phyloP scores from a whole-genome alignment of 2,888 invertebrate species.

The Norana najaformis region DNA sequence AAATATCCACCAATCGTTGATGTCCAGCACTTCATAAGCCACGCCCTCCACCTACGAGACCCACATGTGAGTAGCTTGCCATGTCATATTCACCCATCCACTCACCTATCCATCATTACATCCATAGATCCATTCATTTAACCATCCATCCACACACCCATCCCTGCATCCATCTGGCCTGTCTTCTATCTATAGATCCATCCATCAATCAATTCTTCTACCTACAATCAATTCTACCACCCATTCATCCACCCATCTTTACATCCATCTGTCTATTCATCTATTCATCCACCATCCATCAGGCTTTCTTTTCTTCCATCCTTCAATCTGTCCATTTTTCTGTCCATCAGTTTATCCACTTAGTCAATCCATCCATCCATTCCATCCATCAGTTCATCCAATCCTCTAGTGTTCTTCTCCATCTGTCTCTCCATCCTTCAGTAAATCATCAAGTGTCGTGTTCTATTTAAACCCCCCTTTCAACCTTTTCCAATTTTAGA shows the following conservation, averaged over 20 bases:
- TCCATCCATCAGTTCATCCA: no score
- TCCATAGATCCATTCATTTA: not conserved
- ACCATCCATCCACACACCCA: not conserved
- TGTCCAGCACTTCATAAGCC: constrained; percentile 69
- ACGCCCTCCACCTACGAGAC: constrained; percentile 67
- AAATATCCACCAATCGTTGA: constrained; percentile 72
- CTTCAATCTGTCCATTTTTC: no score
- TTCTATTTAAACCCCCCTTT: no score
- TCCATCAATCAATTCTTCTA: not conserved
- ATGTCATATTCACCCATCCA: not conserved
- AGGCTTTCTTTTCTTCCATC: no score
- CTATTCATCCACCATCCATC: not conserved
- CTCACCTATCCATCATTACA: not conserved
- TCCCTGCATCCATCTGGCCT: not conserved
- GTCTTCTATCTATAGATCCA: not conserved
- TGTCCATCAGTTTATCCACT: no score
- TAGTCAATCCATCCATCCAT: no score
- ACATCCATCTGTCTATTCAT: not conserved
- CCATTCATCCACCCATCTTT: not conserved
- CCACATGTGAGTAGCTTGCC: constrained; percentile 60
- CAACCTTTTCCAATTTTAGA: no score
- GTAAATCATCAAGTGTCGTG: no score
- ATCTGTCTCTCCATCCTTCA: no score
- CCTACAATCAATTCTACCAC: no score
- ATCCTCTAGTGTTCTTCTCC: no score